Base-by-base conservation (phyloP, 2,888 invertebrate genomes). In the Graphium colonna region DNA sequence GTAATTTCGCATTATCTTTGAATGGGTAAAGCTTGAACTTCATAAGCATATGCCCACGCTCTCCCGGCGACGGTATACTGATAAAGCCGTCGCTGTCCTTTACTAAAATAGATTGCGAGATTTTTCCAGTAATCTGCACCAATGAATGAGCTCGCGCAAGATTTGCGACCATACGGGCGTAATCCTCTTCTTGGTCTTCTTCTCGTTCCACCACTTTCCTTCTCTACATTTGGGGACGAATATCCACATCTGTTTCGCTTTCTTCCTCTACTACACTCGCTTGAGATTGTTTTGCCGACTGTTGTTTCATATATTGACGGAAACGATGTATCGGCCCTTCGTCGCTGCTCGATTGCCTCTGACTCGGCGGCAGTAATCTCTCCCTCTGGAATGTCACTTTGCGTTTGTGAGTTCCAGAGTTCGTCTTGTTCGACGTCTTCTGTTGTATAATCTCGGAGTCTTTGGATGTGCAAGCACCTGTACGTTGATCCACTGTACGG, bases 61-160 rank as follows among this genome's bases (percentile, higher is more conserved):
- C 56, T 45, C 58, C 55, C 60, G 58, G 50, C 49, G 54, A 46
- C 41, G 52, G 39, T 46, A 60, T 39, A 47, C 26, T 48, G 47
- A 59, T 57, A 57, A 17, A 52, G 16, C 52, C 55, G 48, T 55
- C 57, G 18, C 39, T 51, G 50, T 51, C 48, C 51, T 58, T 55
- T 47, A 55, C 38, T 15, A 46, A 55, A 28, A 59, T 59, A 59
- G 12, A 16, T 33, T 57, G 55, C 9, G 45, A 57, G 18, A 59
- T 59, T 57, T 45, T 47, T 0, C 59, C 59, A 59, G 51, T 59
- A n/a, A n/a, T n/a, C n/a, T n/a, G n/a, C n/a, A 56, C 38, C 56
- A 56, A 56, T 43, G 45, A 56, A 49, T 56, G 56, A 43, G 60
- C 60, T 51, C 43, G 51, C 15, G 52, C 52, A 42, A 48, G 51